Evolutionary conservation across 1,140 invertebrate species (phyloP).

Genomic region (Pomacea maculata): DNA sequence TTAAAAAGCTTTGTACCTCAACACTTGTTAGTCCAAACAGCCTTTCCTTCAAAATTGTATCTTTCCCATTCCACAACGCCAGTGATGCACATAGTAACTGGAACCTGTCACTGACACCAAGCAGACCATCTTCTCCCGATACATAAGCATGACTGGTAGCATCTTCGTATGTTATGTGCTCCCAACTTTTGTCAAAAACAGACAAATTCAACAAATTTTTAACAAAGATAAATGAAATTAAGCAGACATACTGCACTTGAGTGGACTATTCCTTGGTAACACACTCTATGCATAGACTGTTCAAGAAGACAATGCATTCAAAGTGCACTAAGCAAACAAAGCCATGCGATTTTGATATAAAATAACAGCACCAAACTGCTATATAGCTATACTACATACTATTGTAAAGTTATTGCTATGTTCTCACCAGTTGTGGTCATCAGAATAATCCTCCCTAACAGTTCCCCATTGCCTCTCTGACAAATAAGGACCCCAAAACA

Average conservation of each 20-base stretch:
- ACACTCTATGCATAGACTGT: too few relatives aligned
- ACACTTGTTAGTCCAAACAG: slow-evolving; percentile 64
- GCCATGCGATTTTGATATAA: neutral
- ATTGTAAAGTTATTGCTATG: neutral
- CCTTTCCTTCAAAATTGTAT: slow-evolving; percentile 64
- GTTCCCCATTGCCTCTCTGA: slow-evolving; percentile 66
- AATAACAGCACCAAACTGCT: neutral
- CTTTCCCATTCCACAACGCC: slow-evolving; percentile 63
- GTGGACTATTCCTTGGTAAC: too few relatives aligned
- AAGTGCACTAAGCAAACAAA: neutral
- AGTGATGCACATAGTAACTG: slow-evolving; percentile 54
- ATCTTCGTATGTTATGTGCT: slow-evolving; percentile 53
- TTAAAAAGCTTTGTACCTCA: slow-evolving; percentile 46
- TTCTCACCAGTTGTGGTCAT: slow-evolving; percentile 52
- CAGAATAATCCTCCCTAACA: slow-evolving; percentile 62
- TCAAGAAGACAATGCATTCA: neutral
- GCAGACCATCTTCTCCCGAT: slow-evolving; percentile 65
- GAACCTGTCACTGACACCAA: slow-evolving; percentile 59
- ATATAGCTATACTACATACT: neutral
- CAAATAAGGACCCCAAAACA: slow-evolving; percentile 60
- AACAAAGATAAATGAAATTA: too few relatives aligned
- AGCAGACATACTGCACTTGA: too few relatives aligned
- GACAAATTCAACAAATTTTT: neutral
- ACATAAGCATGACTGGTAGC: slow-evolving; percentile 51
- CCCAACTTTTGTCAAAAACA: slow-evolving; percentile 53